Percentiles rank a stretch among this genome's conserved stretches.
Evolutionary conservation across 92 coral and sea anemone species (phyloP).

Genomic region (Montipora capitata): DNA sequence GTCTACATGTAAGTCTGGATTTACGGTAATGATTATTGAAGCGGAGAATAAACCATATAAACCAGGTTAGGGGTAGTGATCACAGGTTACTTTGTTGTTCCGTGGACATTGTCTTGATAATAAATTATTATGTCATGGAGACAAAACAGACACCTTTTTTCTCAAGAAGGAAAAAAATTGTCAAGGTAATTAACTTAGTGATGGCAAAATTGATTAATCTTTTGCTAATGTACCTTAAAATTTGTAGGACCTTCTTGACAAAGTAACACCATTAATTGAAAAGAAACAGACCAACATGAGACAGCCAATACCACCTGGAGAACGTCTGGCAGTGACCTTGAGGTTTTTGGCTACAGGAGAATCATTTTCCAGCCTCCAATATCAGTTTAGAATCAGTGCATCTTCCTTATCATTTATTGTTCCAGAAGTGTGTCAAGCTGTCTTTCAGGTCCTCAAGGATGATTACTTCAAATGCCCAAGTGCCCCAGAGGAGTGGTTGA

Average conservation of each 20-base stretch:
- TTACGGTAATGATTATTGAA: too few species aligned
- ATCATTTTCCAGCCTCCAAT: slow-evolving; percentile 62
- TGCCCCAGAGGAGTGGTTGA: slow-evolving; percentile 52
- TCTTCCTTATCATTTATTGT: slow-evolving; percentile 51
- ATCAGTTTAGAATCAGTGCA: slow-evolving; percentile 68
- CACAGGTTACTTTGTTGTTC: slow-evolving; percentile 4
- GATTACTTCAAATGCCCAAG: slow-evolving; percentile 59
- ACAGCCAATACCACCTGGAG: slow-evolving; percentile 68
- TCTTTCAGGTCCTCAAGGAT: slow-evolving; percentile 30
- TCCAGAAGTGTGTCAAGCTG: slow-evolving; percentile 69
- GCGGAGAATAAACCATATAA: too few species aligned
- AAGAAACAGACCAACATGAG: slow-evolving; percentile 16
- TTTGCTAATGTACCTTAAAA: too few species aligned
- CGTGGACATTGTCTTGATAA: too few species aligned
- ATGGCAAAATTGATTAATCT: too few species aligned
- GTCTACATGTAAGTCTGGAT: too few species aligned
- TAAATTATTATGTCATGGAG: slow-evolving; percentile 34
- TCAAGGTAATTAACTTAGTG: too few species aligned
- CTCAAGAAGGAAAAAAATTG: not conserved
- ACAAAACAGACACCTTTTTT: not conserved
- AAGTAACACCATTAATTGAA: not conserved
- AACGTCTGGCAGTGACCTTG: slow-evolving; percentile 67
- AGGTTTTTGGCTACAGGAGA: slow-evolving; percentile 75
- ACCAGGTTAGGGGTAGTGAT: slow-evolving; percentile 24
- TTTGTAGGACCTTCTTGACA: slow-evolving; percentile 19